A percentile compares a stretch with the other conserved stretches of the same genome.
Evolutionary conservation across 1,140 invertebrate species (phyloP).

Genomic region (Drosophila trapezifrons): DNA sequence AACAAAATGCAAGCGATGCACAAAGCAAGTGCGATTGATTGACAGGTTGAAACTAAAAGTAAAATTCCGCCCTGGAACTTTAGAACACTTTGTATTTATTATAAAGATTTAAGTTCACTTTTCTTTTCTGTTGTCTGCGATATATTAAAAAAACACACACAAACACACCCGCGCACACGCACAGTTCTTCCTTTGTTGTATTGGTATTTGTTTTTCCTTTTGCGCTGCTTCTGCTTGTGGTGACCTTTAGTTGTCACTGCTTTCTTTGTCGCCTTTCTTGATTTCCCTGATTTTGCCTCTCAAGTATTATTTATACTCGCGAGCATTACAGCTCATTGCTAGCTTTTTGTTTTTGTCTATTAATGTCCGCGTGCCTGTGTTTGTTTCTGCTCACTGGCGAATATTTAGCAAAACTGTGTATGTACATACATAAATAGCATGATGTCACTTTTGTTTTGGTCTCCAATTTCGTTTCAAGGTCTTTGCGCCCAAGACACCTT

Average conservation of each 20-base stretch:
- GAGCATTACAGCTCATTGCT: slow-evolving; percentile 47
- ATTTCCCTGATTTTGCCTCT: slow-evolving; percentile 18
- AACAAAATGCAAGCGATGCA: slow-evolving; percentile 8
- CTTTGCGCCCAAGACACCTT: slow-evolving; percentile 3
- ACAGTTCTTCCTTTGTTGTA: slow-evolving; percentile 22
- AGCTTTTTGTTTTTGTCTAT: slow-evolving; percentile 57
- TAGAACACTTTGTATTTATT: slow-evolving; percentile 1
- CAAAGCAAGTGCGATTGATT: slow-evolving; percentile 6
- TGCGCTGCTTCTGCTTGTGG: slow-evolving; percentile 32
- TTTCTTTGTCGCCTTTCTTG: slow-evolving; percentile 34
- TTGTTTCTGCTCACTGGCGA: slow-evolving; percentile 35
- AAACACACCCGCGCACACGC: slow-evolving; percentile 1
- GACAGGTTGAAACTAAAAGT: slow-evolving; percentile 26
- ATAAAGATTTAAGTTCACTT: slow-evolving; percentile 14
- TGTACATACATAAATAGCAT: slow-evolving; percentile 59
- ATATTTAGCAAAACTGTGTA: slow-evolving; percentile 47
- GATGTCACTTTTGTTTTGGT: slow-evolving; percentile 71
- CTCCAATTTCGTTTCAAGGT: slow-evolving; percentile 37
- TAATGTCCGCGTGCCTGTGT: slow-evolving; percentile 33
- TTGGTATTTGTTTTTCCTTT: slow-evolving; percentile 38
- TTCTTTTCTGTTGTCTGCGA: slow-evolving; percentile 51
- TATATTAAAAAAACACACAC: slow-evolving; percentile 24
- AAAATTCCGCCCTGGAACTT: background rate
- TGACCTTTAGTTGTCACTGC: slow-evolving; percentile 64
- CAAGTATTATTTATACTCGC: slow-evolving; percentile 43